Evolutionary conservation across 2,113 vertebrate genomes (phyloP).

Genomic region (Pica pica): DNA sequence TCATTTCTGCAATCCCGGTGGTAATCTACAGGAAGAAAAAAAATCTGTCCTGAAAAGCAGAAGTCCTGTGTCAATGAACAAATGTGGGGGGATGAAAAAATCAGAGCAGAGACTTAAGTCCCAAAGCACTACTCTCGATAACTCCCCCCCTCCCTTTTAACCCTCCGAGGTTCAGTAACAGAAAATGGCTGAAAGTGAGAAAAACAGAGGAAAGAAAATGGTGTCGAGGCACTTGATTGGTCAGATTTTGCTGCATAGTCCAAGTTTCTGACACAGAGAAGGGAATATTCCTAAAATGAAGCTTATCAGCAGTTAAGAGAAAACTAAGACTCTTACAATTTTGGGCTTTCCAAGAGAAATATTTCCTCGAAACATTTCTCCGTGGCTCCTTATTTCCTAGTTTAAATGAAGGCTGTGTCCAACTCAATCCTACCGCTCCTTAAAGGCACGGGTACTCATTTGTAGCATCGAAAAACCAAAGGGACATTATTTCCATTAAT

Average conservation of each 20-base stretch:
- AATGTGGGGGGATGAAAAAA: fast-evolving
- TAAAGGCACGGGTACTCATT: not conserved
- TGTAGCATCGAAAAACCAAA: fast-evolving
- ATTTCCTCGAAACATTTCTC: not conserved
- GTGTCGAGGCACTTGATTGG: slow-evolving; percentile 20
- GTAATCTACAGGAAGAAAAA: not conserved
- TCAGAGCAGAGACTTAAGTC: not conserved
- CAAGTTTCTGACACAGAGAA: not conserved
- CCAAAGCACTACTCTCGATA: not conserved
- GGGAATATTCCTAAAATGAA: not conserved
- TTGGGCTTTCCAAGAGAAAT: not conserved
- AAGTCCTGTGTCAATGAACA: not conserved
- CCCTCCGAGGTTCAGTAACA: not conserved
- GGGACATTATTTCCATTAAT: fast-evolving
- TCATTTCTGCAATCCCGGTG: not conserved
- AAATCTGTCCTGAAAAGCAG: not conserved
- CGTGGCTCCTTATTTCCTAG: fast-evolving
- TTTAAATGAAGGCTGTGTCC: not conserved
- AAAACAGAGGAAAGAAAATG: slow-evolving; percentile 38
- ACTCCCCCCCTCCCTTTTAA: not conserved
- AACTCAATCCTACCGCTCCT: fast-evolving
- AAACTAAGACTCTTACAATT: fast-evolving
- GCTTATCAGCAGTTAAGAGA: fast-evolving
- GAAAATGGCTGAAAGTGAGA: slow-evolving; percentile 55
- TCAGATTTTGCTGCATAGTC: slow-evolving; percentile 58